These are phyloP conservation scores for Nycticebus coucang DNA, from an alignment of 2,113 vertebrate genomes.

Conservation along the genomic window DNA sequence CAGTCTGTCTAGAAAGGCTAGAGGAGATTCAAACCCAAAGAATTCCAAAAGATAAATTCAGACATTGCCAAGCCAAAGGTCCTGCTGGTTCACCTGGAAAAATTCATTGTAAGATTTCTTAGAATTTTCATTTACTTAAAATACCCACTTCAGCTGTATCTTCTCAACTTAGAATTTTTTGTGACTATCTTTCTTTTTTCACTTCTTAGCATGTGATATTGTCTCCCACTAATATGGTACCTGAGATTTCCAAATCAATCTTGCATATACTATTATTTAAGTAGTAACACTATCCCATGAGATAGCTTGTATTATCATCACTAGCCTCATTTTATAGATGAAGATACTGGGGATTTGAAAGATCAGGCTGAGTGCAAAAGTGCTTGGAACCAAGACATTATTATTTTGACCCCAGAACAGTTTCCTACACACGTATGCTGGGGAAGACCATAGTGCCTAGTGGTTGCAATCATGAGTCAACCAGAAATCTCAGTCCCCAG, in stretches of 20 bases:
- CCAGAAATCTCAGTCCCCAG: not conserved
- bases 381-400: not conserved
- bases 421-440: not conserved
- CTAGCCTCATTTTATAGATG: not conserved
- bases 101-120: not conserved
- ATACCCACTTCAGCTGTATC: not conserved
- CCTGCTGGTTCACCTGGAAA: not conserved
- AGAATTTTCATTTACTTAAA: not conserved
- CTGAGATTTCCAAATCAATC: slow-evolving; percentile 1
- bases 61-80: not conserved
- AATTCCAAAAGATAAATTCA: not conserved
- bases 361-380: not conserved
- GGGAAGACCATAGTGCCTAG: not conserved
- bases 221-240: not conserved
- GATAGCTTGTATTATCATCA: not conserved
- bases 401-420: not conserved
- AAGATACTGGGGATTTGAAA: not conserved
- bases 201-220: not conserved
- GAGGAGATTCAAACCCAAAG: not conserved
- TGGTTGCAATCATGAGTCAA: not conserved
- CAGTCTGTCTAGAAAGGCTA: not conserved
- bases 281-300: not conserved
- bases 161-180: not conserved
- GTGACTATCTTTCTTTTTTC: not conserved
- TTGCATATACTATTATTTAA: not conserved